Evolutionary conservation across 2,888 invertebrate species (phyloP).

Genomic region (Oxytorus armatus): DNA sequence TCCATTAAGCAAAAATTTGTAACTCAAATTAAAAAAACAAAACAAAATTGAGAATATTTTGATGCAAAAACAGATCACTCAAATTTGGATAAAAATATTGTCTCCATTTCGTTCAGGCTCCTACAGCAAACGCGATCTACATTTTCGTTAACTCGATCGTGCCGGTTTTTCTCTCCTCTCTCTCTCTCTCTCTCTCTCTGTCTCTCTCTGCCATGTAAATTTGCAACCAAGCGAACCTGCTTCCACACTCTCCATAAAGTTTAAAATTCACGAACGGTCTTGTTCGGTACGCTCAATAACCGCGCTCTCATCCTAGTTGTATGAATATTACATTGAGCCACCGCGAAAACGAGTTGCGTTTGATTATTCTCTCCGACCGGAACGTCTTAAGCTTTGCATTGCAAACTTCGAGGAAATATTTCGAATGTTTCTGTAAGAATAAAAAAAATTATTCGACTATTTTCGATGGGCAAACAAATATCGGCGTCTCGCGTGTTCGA

Average conservation of each 20-base stretch:
- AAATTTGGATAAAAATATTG: not conserved
- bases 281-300: conserved; percentile 52
- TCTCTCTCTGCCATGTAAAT: conserved; percentile 41
- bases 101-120: not conserved
- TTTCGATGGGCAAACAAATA: too few relatives aligned
- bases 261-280: conserved; percentile 63
- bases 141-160: conserved; percentile 41
- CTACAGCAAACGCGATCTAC: conserved; percentile 17
- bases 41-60: not conserved
- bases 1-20: too few relatives aligned
- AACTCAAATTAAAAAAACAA: not conserved
- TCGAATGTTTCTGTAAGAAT: not conserved
- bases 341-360: conserved; percentile 56
- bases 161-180: conserved; percentile 5
- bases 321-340: conserved; percentile 68
- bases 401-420: not conserved
- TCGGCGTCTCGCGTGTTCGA: too few relatives aligned
- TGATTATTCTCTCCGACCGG: conserved; percentile 45
- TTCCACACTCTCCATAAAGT: conserved; percentile 49
- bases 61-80: not conserved
- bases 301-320: conserved; percentile 31
- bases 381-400: conserved; percentile 34
- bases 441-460: too few relatives aligned
- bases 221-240: conserved; percentile 41
- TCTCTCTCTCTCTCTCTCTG: conserved; percentile 34